Evolutionary conservation across 92 coral and sea anemone species (phyloP).

Genomic region (Isaurus tuberculatus): DNA sequence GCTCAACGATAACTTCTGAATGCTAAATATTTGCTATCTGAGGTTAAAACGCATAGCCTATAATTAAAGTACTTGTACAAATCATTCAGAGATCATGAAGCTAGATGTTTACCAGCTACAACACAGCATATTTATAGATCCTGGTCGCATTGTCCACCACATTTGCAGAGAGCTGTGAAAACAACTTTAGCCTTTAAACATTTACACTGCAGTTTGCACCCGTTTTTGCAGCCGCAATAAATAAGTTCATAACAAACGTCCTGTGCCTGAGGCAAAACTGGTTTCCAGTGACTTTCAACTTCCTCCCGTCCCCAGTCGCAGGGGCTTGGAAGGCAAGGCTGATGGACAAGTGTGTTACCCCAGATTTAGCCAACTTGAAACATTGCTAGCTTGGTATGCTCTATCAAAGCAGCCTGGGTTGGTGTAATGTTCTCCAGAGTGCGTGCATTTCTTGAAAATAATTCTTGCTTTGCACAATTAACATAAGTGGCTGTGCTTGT

Average conservation of each 20-base stretch:
- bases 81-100: neutral
- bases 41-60: no score
- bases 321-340: constrained; percentile 25
- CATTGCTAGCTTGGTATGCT: constrained; percentile 49
- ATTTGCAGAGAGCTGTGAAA: neutral
- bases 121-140: neutral
- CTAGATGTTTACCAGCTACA: neutral
- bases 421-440: constrained; percentile 51
- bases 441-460: constrained; percentile 25
- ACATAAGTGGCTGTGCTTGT: constrained; percentile 27
- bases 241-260: no score
- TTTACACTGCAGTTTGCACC: no score
- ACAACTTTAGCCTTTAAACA: no score
- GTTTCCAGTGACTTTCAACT: neutral
- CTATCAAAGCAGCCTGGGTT: constrained; percentile 47
- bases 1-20: no score
- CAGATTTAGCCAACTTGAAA: constrained; percentile 41
- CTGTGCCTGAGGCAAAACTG: no score
- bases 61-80: no score
- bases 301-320: constrained; percentile 37
- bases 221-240: no score
- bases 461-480: constrained; percentile 37
- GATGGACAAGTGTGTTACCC: constrained; percentile 21
- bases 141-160: neutral
- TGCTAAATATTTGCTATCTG: no score